These are phyloP conservation scores for Lagria hirta DNA, from an alignment of 2,888 invertebrate species.

Conservation along the genomic window DNA sequence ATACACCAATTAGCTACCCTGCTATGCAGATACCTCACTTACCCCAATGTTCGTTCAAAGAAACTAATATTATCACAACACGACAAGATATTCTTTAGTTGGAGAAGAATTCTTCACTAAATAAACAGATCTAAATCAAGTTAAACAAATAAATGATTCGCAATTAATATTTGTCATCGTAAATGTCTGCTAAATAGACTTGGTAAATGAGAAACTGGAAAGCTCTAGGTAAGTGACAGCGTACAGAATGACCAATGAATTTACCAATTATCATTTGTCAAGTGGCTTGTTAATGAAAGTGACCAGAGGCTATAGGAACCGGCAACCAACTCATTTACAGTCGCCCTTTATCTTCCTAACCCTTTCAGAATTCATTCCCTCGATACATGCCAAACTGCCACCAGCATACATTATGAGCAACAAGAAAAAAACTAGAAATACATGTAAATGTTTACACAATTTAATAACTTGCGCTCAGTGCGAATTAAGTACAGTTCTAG, in stretches of 20 bases:
- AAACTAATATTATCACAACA: conserved; percentile 32
- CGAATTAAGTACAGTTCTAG: no score
- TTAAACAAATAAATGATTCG: conserved; percentile 47
- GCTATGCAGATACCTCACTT: conserved; percentile 23
- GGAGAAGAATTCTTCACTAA: conserved; percentile 5
- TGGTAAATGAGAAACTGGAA: conserved; percentile 48
- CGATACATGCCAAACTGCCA: conserved; percentile 48
- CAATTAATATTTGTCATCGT: conserved; percentile 45
- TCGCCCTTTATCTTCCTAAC: conserved; percentile 54
- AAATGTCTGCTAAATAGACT: conserved; percentile 46
- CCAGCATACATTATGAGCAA: conserved; percentile 42
- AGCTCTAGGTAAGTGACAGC: conserved; percentile 52
- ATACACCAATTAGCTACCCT: conserved; percentile 52
- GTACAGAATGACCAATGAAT: conserved; percentile 54
- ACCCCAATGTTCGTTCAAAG: conserved; percentile 19
- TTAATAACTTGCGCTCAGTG: no score
- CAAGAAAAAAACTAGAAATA: no score
- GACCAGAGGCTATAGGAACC: conserved; percentile 52
- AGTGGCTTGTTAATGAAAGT: conserved; percentile 56
- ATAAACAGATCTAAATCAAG: conserved; percentile 6
- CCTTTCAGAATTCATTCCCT: conserved; percentile 48
- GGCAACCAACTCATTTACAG: conserved; percentile 52
- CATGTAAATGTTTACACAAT: no score
- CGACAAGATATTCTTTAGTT: conserved; percentile 18
- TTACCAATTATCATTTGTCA: conserved; percentile 57